Percentiles rank a stretch among this genome's conserved stretches.
Conservation (phyloP, 2,888 invertebrate species). For the Ischnus inquisitorius region DNA sequence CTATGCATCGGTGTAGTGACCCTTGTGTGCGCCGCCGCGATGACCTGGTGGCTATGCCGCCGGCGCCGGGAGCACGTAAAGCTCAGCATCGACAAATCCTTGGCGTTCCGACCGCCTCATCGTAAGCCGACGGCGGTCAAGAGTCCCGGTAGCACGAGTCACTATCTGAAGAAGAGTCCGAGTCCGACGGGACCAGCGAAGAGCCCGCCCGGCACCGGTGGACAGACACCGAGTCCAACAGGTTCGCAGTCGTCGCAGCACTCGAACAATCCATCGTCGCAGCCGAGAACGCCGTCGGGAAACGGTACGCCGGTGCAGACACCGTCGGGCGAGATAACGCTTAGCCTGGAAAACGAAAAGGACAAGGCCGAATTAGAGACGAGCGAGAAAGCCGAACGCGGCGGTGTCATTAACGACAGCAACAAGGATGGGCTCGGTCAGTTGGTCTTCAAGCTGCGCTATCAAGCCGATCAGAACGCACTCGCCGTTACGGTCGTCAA, state of each 20-base stretch:
- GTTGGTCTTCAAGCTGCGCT: slow-evolving; percentile 95
- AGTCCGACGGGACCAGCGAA: slow-evolving; percentile 91
- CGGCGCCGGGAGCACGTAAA: slow-evolving; percentile 87
- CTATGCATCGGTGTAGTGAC: slow-evolving; percentile 88
- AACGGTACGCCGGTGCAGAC: slow-evolving; percentile 80
- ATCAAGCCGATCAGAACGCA: slow-evolving; percentile 95
- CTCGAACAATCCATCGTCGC: slow-evolving; percentile 74
- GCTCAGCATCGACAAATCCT: slow-evolving; percentile 87
- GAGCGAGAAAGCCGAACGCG: slow-evolving; percentile 87
- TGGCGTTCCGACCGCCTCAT: slow-evolving; percentile 90
- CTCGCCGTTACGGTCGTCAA: slow-evolving; percentile 96
- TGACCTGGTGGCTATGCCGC: slow-evolving; percentile 89
- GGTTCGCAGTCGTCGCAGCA: slow-evolving; percentile 75
- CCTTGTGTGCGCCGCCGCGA: slow-evolving; percentile 88
- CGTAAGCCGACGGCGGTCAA: slow-evolving; percentile 93
- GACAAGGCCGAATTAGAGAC: slow-evolving; percentile 88
- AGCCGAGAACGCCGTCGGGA: slow-evolving; percentile 78
- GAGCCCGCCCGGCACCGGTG: slow-evolving; percentile 87
- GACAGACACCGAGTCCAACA: slow-evolving; percentile 83
- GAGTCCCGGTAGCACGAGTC: slow-evolving; percentile 93
- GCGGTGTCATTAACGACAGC: slow-evolving; percentile 79
- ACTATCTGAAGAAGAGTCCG: slow-evolving; percentile 97
- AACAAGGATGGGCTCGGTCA: slow-evolving; percentile 91
- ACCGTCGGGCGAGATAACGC: slow-evolving; percentile 84
- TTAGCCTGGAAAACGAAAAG: slow-evolving; percentile 86